Conservation (phyloP, 2,888 invertebrate species). For the Tinea trinotella region DNA sequence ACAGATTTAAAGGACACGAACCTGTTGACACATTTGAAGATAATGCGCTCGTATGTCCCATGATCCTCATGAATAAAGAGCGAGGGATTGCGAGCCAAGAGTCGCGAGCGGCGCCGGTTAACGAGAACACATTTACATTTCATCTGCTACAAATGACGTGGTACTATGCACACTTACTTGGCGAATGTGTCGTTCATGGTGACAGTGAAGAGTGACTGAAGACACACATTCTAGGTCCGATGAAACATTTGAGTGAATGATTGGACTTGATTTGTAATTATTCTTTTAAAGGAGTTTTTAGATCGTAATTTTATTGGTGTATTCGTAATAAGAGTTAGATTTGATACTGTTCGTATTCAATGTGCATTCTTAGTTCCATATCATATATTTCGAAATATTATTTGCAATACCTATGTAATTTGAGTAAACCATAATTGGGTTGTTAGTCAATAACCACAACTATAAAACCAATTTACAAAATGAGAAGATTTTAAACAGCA, state of each 20-base stretch:
- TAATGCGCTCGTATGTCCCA: slow-evolving; percentile 59
- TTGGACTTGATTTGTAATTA: neutral
- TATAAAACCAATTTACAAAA: too few species aligned
- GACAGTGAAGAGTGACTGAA: slow-evolving; percentile 2
- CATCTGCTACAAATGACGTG: slow-evolving; percentile 68
- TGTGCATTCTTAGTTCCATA: too few species aligned
- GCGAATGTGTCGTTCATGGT: slow-evolving; percentile 22
- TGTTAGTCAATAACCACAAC: too few species aligned
- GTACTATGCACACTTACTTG: slow-evolving; percentile 33
- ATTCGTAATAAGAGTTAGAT: too few species aligned
- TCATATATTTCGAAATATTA: too few species aligned
- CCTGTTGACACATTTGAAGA: slow-evolving; percentile 69
- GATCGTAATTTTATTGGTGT: too few species aligned
- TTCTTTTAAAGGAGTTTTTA: neutral
- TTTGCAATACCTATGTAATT: too few species aligned
- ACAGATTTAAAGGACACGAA: slow-evolving; percentile 33
- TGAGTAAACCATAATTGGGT: too few species aligned
- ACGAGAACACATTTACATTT: slow-evolving; percentile 71
- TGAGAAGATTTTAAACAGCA: too few species aligned
- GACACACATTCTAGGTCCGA: neutral
- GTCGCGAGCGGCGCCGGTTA: slow-evolving; percentile 52
- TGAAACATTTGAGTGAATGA: neutral
- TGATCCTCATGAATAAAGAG: slow-evolving; percentile 63
- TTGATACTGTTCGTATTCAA: too few species aligned
- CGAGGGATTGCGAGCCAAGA: slow-evolving; percentile 28